These are phyloP conservation scores for Saturnia pavonia DNA, from an alignment of 2,888 invertebrate species.

Conservation along the genomic window DNA sequence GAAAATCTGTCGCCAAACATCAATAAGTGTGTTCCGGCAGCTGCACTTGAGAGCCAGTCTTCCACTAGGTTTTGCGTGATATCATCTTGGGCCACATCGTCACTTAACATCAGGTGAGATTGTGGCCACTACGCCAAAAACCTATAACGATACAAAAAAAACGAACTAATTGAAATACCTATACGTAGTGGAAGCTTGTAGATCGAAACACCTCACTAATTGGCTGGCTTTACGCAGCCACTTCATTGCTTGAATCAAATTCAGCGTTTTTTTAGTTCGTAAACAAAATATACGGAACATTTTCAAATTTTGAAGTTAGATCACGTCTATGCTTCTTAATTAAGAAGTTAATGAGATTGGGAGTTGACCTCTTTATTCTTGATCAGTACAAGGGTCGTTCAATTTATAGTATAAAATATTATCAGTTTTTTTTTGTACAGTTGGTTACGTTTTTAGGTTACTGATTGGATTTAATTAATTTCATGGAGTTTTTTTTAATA, in stretches of 20 bases:
- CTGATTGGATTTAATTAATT: slow-evolving; percentile 38
- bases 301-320: slow-evolving; percentile 42
- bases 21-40: too few species aligned
- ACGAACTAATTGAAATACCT: slow-evolving; percentile 55
- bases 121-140: too few species aligned
- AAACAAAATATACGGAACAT: slow-evolving; percentile 4
- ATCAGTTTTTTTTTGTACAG: slow-evolving; percentile 25
- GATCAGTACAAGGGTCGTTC: slow-evolving; percentile 51
- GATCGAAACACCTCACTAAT: slow-evolving; percentile 63
- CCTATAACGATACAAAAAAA: too few species aligned
- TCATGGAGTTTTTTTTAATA: background rate
- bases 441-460: slow-evolving; percentile 41
- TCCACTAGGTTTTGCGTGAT: too few species aligned
- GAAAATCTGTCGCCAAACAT: too few species aligned
- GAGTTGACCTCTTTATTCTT: slow-evolving; percentile 53
- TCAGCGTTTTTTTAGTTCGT: slow-evolving; percentile 14
- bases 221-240: slow-evolving; percentile 41
- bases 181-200: slow-evolving; percentile 43
- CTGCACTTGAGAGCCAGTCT: too few species aligned
- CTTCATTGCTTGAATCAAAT: slow-evolving; percentile 18
- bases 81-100: too few species aligned
- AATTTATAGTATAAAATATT: slow-evolving; percentile 23
- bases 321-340: slow-evolving; percentile 70
- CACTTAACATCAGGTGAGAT: too few species aligned
- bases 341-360: slow-evolving; percentile 73